Evolutionary conservation across 2,113 vertebrate species (phyloP), one percentile per base, ranked within the genome.

Genomic region (Pandion haliaetus): DNA sequence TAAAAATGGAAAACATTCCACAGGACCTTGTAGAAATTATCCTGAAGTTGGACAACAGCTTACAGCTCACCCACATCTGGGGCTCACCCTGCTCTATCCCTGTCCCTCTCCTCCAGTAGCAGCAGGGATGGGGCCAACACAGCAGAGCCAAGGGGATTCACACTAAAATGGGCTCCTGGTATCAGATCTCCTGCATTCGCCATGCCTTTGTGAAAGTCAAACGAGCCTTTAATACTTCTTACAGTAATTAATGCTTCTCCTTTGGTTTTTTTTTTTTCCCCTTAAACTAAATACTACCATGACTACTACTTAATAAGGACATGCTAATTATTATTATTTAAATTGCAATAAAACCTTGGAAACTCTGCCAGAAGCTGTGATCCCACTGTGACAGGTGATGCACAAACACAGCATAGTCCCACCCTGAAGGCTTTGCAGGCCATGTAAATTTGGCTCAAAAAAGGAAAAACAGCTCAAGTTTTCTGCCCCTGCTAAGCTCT

Each of bases 1-100:
- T 6, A 31, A 40, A 36, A 61, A 6, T 1, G 0, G 34, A 24
- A 69, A 65, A 4, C 1, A 3, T 9, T 54, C 19, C n/a, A 15
- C 17, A 25, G 17, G n/a, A 54, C 6, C 25, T 36, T 25, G 24
- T 28, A n/a, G 29, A 71, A 82, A 19, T 9, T 1, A 24, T 19
- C 32, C 47, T 55, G 31, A 24, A 58, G 17, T 0, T 25, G 38
- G 12, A 57, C 36, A 72, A 34, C 25, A 63, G n/a, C 44, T 74
- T 11, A 5, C 14, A 61, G 32, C 36, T 61, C 38, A 16, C 25
- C 29, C 32, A 32, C 21, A 47, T 3, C 12, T 13, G 31, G 29
- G 42, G 47, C 40, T 47, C n/a, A 9, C 17, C 40, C 57, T 23
- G 26, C 34, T 85, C 85, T 45, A 36, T 47, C 89, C 61, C 67